phyloP scores from a whole-genome alignment of 2,888 invertebrate species.

The Apamea epomidion region DNA sequence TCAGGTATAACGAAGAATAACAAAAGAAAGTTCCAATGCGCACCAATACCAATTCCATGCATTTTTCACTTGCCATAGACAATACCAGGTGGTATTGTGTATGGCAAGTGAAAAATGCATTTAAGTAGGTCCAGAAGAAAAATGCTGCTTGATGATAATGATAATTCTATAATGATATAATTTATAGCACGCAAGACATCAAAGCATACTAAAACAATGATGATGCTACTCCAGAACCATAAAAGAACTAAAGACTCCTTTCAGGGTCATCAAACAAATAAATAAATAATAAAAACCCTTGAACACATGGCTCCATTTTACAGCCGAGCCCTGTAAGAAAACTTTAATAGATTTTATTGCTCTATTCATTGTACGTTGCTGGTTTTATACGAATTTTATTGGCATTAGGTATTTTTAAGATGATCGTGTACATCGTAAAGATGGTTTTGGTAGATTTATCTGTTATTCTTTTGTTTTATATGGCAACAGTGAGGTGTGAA shows the following conservation, averaged over 20 bases:
- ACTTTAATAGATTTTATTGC: slow-evolving; percentile 75
- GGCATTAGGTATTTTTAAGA: slow-evolving; percentile 49
- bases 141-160: not conserved
- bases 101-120: too few species aligned
- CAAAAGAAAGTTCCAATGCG: not conserved
- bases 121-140: not conserved
- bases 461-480: slow-evolving; percentile 41
- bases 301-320: slow-evolving; percentile 69
- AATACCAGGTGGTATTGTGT: too few species aligned
- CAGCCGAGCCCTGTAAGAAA: slow-evolving; percentile 37
- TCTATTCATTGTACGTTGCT: slow-evolving; percentile 57
- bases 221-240: slow-evolving; percentile 18
- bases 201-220: slow-evolving; percentile 42
- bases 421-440: slow-evolving; percentile 28
- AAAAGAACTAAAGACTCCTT: slow-evolving; percentile 53
- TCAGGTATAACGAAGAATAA: not conserved
- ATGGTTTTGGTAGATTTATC: slow-evolving; percentile 51
- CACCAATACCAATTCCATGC: not conserved
- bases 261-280: slow-evolving; percentile 63
- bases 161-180: not conserved
- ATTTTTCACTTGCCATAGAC: not conserved
- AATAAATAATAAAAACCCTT: slow-evolving; percentile 53
- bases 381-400: slow-evolving; percentile 69
- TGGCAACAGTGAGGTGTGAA: slow-evolving; percentile 32
- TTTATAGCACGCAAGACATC: slow-evolving; percentile 32